Conservation (phyloP, 2,888 invertebrate species). For the Trachelus stipa region DNA sequence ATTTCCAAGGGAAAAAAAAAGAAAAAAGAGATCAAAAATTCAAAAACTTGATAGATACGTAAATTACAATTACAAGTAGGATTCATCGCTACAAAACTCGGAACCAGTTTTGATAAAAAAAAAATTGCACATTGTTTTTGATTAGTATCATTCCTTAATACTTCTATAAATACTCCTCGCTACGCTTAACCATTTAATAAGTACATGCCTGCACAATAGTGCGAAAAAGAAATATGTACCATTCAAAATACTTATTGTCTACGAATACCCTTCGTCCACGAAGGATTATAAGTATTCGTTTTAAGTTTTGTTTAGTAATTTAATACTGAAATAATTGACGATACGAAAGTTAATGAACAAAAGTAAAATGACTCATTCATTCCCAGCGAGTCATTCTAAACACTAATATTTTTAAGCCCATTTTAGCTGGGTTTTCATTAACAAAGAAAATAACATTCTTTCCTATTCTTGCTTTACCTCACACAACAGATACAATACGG, state of each 20-base stretch:
- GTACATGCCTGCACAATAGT: slow-evolving; percentile 12
- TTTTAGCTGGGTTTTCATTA: background rate
- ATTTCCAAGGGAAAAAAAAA: slow-evolving; percentile 1
- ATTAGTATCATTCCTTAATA: slow-evolving; percentile 26
- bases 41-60: background rate
- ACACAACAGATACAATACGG: background rate
- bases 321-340: slow-evolving; percentile 33
- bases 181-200: slow-evolving; percentile 7
- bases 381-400: background rate
- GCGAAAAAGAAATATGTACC: slow-evolving; percentile 7
- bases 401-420: background rate
- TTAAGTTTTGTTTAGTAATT: slow-evolving; percentile 23
- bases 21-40: background rate
- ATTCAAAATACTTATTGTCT: background rate
- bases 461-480: background rate
- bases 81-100: slow-evolving; percentile 28
- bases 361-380: background rate
- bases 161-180: slow-evolving; percentile 11
- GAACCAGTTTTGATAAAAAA: slow-evolving; percentile 27
- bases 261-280: slow-evolving; percentile 23
- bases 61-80: slow-evolving; percentile 9
- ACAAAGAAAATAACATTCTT: background rate
- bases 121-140: slow-evolving; percentile 34
- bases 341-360: slow-evolving; percentile 18
- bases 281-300: slow-evolving; percentile 7